phyloP scores from a whole-genome alignment of 2,888 invertebrate genomes.

The Crematogaster levior region DNA sequence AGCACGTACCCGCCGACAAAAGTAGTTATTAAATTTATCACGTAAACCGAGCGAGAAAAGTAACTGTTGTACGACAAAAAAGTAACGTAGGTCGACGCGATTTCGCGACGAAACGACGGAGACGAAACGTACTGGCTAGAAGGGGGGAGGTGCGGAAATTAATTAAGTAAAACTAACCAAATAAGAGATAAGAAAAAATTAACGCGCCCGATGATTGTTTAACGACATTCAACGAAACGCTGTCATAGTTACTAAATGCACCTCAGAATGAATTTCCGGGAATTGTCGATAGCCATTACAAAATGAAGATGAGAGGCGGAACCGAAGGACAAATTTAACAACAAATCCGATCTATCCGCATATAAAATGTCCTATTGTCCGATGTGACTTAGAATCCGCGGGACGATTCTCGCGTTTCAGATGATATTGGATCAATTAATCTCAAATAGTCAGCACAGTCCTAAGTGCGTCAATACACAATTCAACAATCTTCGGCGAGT shows the following conservation, averaged over 20 bases:
- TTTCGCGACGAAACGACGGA: neutral
- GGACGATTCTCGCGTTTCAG: slow-evolving; percentile 18
- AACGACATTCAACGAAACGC: slow-evolving; percentile 47
- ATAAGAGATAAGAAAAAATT: slow-evolving; percentile 18
- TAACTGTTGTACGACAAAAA: neutral
- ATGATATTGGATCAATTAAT: slow-evolving; percentile 1
- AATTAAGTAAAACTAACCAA: slow-evolving; percentile 32
- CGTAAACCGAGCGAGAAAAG: neutral
- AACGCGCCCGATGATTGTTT: slow-evolving; percentile 36
- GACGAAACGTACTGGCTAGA: neutral
- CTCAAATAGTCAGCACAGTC: neutral
- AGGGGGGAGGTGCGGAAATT: neutral
- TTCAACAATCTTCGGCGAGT: slow-evolving; percentile 15
- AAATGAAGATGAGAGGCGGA: neutral
- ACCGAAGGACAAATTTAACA: neutral
- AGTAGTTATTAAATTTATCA: slow-evolving; percentile 15
- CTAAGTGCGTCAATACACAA: neutral
- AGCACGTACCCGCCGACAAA: neutral
- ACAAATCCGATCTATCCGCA: too few relatives aligned
- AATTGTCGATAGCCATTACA: slow-evolving; percentile 22
- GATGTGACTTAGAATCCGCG: slow-evolving; percentile 6
- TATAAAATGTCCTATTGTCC: neutral
- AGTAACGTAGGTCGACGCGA: neutral
- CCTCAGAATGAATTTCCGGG: slow-evolving; percentile 58
- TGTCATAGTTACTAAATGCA: slow-evolving; percentile 61